These are phyloP conservation scores for Craterocephalus amniculus DNA, from an alignment of 2,797 vertebrate species.

Conservation along the genomic window DNA sequence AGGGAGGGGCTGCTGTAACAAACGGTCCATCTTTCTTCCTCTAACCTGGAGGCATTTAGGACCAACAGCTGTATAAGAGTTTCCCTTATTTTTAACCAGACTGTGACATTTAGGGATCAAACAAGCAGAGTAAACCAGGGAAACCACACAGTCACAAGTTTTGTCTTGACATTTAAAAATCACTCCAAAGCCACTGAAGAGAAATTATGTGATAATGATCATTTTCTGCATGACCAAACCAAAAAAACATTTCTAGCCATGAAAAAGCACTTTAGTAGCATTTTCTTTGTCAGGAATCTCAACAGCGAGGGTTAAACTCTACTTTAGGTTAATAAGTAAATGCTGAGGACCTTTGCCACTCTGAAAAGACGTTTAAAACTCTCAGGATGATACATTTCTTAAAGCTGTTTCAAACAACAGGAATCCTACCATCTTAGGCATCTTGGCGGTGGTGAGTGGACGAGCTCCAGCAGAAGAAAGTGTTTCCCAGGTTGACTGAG, in stretches of 20 bases:
- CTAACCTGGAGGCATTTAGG: slow-evolving; percentile 15
- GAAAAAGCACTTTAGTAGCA: slow-evolving; percentile 1
- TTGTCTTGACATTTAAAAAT: slow-evolving; percentile 10
- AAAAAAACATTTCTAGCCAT: not conserved
- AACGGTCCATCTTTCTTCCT: slow-evolving; percentile 44
- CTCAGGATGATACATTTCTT: too few species aligned
- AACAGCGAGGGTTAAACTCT: slow-evolving; percentile 74
- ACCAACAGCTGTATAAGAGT: not conserved
- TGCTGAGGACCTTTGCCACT: slow-evolving; percentile 40
- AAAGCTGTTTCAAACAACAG: not conserved
- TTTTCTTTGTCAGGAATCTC: slow-evolving; percentile 53
- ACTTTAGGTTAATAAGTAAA: slow-evolving; percentile 79
- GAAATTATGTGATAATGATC: not conserved
- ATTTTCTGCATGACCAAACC: not conserved
- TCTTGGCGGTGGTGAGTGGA: slow-evolving; percentile 61
- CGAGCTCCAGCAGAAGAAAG: slow-evolving; percentile 53
- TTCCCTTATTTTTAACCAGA: not conserved
- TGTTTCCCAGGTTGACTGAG: slow-evolving; percentile 56
- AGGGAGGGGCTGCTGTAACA: slow-evolving; percentile 8
- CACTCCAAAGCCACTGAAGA: not conserved
- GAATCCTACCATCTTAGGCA: slow-evolving; percentile 82
- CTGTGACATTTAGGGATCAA: not conserved
- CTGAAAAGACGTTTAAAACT: slow-evolving; percentile 25
- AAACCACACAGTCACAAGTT: slow-evolving; percentile 14
- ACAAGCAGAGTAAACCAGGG: not conserved